These are phyloP conservation scores for Amphipoea lucens DNA, from an alignment of 2,888 invertebrate species.

Conservation along the genomic window DNA sequence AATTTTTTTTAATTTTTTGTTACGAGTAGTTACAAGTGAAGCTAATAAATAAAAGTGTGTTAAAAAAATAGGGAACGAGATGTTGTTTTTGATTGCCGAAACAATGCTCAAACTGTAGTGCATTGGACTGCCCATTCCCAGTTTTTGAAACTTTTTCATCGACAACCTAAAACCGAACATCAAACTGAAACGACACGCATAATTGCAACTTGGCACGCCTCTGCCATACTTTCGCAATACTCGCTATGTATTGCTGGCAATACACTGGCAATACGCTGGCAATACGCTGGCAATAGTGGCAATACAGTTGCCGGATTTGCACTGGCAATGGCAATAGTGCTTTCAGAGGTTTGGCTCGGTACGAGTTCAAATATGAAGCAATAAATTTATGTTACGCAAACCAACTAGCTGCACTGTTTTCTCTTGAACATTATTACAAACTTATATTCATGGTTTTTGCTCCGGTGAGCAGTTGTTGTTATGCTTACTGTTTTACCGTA, in stretches of 20 bases:
- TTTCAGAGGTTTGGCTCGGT: conserved; percentile 55
- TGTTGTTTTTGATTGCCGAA: neutral
- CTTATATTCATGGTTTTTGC: conserved; percentile 44
- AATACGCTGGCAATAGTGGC: conserved; percentile 38
- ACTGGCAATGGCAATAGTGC: conserved; percentile 41
- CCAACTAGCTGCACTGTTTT: conserved; percentile 35
- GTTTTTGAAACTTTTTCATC: conserved; percentile 7
- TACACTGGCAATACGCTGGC: conserved; percentile 44
- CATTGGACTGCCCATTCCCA: neutral
- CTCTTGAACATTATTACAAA: conserved; percentile 47
- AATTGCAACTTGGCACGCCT: conserved; percentile 59
- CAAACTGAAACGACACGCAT: conserved; percentile 43
- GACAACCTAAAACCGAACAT: conserved; percentile 16
- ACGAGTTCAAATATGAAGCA: conserved; percentile 60
- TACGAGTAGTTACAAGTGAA: no score
- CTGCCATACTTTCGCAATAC: conserved; percentile 49
- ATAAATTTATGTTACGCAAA: conserved; percentile 60
- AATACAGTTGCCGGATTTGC: conserved; percentile 41
- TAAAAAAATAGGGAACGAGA: neutral
- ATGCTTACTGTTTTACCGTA: neutral
- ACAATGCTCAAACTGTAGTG: neutral
- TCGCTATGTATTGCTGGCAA: conserved; percentile 49
- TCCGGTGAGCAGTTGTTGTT: conserved; percentile 14
- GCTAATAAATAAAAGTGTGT: no score
- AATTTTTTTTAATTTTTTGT: no score